Conservation (phyloP, 2,888 invertebrate genomes). For the Apamea monoglypha region DNA sequence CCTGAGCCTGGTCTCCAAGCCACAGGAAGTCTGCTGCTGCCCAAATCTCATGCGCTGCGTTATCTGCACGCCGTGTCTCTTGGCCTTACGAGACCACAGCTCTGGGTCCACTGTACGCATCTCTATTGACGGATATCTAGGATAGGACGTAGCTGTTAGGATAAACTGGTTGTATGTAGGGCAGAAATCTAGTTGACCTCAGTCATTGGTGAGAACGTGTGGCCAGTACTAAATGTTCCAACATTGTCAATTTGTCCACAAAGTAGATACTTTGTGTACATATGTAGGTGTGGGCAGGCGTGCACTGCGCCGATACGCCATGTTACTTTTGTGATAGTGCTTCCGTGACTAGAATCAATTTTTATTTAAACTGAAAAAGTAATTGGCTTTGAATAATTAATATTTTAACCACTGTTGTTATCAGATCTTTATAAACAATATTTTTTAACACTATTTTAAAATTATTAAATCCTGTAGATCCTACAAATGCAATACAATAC, state of each 20-base stretch:
- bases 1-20: conserved; percentile 50
- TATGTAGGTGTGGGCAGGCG: not conserved
- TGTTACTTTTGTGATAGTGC: not conserved
- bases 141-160: not conserved
- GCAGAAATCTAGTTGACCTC: not conserved
- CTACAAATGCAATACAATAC: not conserved
- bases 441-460: not conserved
- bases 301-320: not conserved
- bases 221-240: not conserved
- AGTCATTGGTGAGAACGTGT: not conserved
- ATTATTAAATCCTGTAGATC: not conserved
- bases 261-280: too few species aligned
- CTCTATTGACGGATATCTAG: not conserved
- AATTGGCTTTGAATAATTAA: conserved; percentile 30
- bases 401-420: conserved; percentile 14
- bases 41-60: conserved; percentile 46
- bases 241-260: not conserved
- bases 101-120: conserved; percentile 66
- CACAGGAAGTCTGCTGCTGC: conserved; percentile 28
- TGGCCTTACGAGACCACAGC: conserved; percentile 48
- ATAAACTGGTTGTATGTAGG: not conserved
- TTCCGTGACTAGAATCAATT: conserved; percentile 28
- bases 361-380: conserved; percentile 5
- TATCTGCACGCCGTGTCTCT: conserved; percentile 9
- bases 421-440: not conserved